A percentile compares a stretch with the other conserved stretches of the same genome.
phyloP scores from a whole-genome alignment of 2,797 vertebrate genomes.

The Oceanodroma leucorhoa region DNA sequence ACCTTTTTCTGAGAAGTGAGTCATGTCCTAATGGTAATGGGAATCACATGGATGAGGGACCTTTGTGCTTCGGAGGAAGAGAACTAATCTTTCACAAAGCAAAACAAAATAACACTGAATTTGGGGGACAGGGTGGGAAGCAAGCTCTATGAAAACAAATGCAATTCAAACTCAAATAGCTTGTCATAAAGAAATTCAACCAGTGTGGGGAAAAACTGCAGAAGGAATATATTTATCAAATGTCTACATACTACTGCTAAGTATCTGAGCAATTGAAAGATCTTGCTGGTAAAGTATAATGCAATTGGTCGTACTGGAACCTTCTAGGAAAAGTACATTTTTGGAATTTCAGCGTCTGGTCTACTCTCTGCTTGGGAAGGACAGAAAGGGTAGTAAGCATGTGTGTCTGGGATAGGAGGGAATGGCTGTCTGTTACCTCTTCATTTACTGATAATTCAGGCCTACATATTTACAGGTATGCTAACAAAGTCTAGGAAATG shows the following conservation, averaged over 20 bases:
- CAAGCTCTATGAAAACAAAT: not conserved
- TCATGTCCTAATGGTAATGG: not conserved
- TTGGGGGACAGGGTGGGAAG: fast-evolving
- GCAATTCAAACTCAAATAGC: not conserved
- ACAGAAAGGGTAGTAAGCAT: not conserved
- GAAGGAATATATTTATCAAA: not conserved
- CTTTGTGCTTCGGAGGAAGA: not conserved
- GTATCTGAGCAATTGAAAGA: not conserved
- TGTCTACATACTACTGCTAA: not conserved
- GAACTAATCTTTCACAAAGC: not conserved
- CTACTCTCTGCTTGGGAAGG: not conserved
- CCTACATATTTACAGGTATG: not conserved
- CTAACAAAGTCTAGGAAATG: not conserved
- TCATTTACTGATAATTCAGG: not conserved
- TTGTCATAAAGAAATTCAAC: not conserved
- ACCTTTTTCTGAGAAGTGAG: not conserved
- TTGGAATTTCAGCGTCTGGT: not conserved
- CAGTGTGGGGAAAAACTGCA: not conserved
- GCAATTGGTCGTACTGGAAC: not conserved
- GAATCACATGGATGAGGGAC: not conserved
- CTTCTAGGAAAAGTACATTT: not conserved
- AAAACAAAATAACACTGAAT: not conserved
- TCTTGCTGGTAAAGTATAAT: not conserved
- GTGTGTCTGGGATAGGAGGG: not conserved
- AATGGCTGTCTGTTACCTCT: not conserved